Evolutionary conservation across 2,888 invertebrate genomes (phyloP).

Genomic region (Ichneumon xanthorius): DNA sequence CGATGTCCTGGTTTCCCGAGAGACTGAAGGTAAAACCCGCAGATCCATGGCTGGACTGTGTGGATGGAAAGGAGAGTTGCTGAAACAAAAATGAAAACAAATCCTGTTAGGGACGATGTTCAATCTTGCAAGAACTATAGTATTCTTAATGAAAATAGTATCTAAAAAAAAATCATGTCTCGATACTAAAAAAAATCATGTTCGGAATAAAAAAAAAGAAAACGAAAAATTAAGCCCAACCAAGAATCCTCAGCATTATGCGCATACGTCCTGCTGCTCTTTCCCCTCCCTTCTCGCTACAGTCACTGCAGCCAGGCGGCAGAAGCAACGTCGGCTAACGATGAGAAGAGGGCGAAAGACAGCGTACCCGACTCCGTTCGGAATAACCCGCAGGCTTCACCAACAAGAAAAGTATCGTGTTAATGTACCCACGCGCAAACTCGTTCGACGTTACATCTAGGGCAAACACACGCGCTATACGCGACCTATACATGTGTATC

Average conservation of each 20-base stretch:
- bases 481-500: not conserved
- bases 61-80: conserved; percentile 92
- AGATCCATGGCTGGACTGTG: conserved; percentile 85
- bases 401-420: conserved; percentile 43
- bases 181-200: not conserved
- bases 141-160: too few species aligned
- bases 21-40: conserved; percentile 92
- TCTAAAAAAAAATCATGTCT: not conserved
- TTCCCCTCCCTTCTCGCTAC: not conserved
- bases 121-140: too few species aligned
- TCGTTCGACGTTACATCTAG: conserved; percentile 40
- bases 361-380: conserved; percentile 42
- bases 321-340: conserved; percentile 41
- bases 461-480: conserved; percentile 2
- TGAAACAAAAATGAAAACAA: conserved; percentile 82
- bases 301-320: conserved; percentile 14
- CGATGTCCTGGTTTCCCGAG: conserved; percentile 92
- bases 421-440: conserved; percentile 54
- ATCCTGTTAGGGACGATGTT: not conserved
- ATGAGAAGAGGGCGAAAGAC: conserved; percentile 22
- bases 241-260: conserved; percentile 13
- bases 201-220: not conserved
- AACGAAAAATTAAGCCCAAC: not conserved
- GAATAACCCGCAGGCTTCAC: conserved; percentile 52
- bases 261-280: conserved; percentile 23